Base-by-base conservation (phyloP, 1,140 invertebrate species). In the Callitettix versicolor region DNA sequence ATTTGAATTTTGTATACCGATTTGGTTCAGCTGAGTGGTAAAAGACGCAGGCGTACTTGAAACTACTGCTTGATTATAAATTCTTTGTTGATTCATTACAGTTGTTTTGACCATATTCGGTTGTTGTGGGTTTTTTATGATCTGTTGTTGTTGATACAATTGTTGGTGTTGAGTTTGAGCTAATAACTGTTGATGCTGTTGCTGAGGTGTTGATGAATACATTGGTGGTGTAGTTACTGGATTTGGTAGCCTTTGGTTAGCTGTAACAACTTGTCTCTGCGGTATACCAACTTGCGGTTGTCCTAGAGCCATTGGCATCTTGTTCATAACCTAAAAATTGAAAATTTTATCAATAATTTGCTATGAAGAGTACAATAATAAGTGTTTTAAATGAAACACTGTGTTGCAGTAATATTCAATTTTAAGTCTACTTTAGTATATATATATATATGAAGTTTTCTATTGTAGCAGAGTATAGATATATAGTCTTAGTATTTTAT, bases 21-120 rank as follows among this genome's bases (percentile, higher is more conserved):
- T 59, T 51, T 63, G 61, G 24, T 60, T 59, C 36, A 48, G 54
- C 55, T 24, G 62, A 57, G 53, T 14, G 2, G 42, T 22, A 38
- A 43, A 43, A 11, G 20, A 24, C 14, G 38, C 21, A 9, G 22
- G 38, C n/a, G 20, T 41, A 30, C 9, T 30, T 30, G 26, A 30
- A 24, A 53, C 51, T 22, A 15, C 51, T 9, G 42, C 20, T 47
- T 26, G 22, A 26, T 21, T 51, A 30, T 36, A 30, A 14, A 26
- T n/a, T 14, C n/a, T n/a, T 34, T 51, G 48, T 30, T 3, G 26
- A 30, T 30, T 30, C n/a, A 21, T 15, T 14, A 46, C 15, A 38
- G 48, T n/a, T 21, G 30, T 38, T 20, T 51, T 51, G 22, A 49
- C 26, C 21, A 49, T 26, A 9, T 30, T 30, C 14, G 21, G 47